A percentile compares a stretch with the other conserved stretches of the same genome.
phyloP scores from a whole-genome alignment of 2,888 invertebrate genomes.

The Sisyra nigra region DNA sequence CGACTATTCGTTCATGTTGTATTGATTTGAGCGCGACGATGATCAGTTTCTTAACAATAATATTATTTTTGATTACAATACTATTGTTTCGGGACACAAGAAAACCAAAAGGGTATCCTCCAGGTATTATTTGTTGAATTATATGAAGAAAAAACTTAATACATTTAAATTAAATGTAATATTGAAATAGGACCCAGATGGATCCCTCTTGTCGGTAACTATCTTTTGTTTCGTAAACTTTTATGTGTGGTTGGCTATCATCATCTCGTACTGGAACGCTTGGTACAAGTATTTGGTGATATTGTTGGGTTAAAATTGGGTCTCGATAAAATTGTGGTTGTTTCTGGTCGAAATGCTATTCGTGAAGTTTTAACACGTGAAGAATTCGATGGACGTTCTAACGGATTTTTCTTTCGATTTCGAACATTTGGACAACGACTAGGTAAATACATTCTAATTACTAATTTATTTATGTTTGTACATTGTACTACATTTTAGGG shows the following conservation, averaged over 20 bases:
- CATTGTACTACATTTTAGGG: constrained; percentile 27
- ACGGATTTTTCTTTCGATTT: constrained; percentile 49
- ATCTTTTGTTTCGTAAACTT: constrained; percentile 23
- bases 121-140: constrained; percentile 24
- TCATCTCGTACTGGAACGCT: constrained; percentile 41
- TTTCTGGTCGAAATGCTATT: constrained; percentile 42
- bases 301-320: constrained; percentile 50
- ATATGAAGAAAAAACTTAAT: constrained; percentile 1
- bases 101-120: constrained; percentile 33
- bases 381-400: constrained; percentile 53
- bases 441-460: constrained; percentile 27
- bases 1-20: too few species aligned
- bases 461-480: background rate
- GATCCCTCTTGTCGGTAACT: constrained; percentile 37
- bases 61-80: constrained; percentile 12
- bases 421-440: constrained; percentile 47
- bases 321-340: constrained; percentile 38
- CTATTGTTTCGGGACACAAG: constrained; percentile 17
- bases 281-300: constrained; percentile 42
- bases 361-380: constrained; percentile 41
- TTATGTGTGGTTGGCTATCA: constrained; percentile 28
- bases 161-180: constrained; percentile 1
- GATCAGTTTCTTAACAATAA: constrained; percentile 11
- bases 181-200: constrained; percentile 34
- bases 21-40: constrained; percentile 1